A percentile compares a stretch with the other conserved stretches of the same genome.
Conservation (phyloP, 1,140 invertebrate species). For the Lamellibrachia luymesi region DNA sequence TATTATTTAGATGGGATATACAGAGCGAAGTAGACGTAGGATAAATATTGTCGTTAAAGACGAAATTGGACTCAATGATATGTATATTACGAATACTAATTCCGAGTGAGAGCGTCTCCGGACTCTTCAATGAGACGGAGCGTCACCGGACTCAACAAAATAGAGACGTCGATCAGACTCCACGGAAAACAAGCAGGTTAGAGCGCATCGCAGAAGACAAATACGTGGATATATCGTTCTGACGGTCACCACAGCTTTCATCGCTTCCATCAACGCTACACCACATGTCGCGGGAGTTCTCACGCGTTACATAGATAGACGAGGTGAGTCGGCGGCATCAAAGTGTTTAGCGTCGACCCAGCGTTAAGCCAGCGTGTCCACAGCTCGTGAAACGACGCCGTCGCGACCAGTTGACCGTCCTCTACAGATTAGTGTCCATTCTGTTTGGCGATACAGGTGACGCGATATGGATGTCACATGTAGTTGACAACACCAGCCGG, state of each 20-base stretch:
- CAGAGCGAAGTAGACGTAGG: too few relatives aligned
- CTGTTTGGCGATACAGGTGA: neutral
- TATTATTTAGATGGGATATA: too few relatives aligned
- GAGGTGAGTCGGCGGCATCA: neutral
- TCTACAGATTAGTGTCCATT: neutral
- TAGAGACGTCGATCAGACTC: neutral
- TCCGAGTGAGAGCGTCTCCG: too few relatives aligned
- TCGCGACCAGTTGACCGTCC: neutral
- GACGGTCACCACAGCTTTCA: neutral
- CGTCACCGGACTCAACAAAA: too few relatives aligned
- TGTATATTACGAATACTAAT: too few relatives aligned
- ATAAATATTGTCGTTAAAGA: too few relatives aligned
- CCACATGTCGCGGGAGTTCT: neutral
- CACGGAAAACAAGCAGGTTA: neutral
- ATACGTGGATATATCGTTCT: neutral
- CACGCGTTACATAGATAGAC: neutral
- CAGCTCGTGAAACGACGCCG: neutral
- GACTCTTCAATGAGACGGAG: too few relatives aligned
- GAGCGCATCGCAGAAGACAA: neutral
- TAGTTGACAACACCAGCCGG: neutral
- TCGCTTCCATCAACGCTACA: neutral
- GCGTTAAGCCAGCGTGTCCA: neutral
- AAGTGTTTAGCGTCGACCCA: neutral
- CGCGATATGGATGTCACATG: neutral
- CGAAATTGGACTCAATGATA: too few relatives aligned